Conservation (phyloP, 2,113 vertebrate genomes). For the Malaclemys terrapin region DNA sequence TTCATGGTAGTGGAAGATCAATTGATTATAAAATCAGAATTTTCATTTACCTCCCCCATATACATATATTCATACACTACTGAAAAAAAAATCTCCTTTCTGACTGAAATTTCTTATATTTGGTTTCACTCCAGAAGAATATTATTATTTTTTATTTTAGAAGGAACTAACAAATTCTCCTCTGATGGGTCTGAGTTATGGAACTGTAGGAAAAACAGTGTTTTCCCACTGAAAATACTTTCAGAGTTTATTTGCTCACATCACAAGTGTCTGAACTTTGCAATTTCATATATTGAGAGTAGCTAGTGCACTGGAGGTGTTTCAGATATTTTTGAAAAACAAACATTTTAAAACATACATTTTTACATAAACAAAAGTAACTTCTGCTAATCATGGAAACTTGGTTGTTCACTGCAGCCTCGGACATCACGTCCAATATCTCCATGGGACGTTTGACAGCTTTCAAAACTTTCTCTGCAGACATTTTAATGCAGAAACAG, state of each 20-base stretch:
- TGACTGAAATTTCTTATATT: not conserved
- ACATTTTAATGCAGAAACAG: not conserved
- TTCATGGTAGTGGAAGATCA: not conserved
- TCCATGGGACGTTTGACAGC: too few relatives aligned
- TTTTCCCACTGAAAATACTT: not conserved
- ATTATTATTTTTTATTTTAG: not conserved
- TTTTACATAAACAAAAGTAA: not conserved
- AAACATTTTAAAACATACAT: fast-evolving
- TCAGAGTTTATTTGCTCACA: not conserved
- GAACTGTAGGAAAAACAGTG: not conserved
- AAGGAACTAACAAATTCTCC: not conserved
- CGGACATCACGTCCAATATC: too few relatives aligned
- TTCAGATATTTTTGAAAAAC: not conserved
- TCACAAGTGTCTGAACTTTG: not conserved
- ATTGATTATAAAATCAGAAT: not conserved
- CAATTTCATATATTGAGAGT: not conserved
- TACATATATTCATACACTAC: too few relatives aligned
- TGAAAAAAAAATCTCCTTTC: not conserved
- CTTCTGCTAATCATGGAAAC: not conserved
- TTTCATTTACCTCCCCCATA: not conserved
- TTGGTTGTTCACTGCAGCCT: too few relatives aligned
- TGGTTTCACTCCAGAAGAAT: not conserved
- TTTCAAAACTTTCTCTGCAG: not conserved
- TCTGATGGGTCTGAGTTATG: not conserved
- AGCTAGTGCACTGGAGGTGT: not conserved